Evolutionary conservation across 2,113 vertebrate species (phyloP).

Genomic region (Sakesphorus luctuosus): DNA sequence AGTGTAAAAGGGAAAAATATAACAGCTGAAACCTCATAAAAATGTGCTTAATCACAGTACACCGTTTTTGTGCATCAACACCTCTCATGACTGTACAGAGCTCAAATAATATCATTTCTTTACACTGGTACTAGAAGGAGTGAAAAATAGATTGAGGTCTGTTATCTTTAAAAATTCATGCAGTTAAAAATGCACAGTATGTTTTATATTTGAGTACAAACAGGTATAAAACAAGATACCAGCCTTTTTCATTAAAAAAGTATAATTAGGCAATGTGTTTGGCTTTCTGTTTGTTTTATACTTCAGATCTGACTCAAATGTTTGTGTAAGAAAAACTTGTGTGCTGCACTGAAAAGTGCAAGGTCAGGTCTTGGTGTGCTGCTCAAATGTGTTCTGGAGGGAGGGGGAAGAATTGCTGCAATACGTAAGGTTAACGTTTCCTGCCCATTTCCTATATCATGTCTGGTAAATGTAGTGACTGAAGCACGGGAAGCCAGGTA

Average conservation of each 20-base stretch:
- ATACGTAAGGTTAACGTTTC: not conserved
- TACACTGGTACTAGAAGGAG: not conserved
- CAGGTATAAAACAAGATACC: not conserved
- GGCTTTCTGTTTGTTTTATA: not conserved
- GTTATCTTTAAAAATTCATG: not conserved
- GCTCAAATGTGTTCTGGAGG: not conserved
- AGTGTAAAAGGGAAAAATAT: not conserved
- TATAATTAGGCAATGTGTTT: not conserved
- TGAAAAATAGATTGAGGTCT: not conserved
- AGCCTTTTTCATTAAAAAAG: not conserved
- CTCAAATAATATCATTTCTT: not conserved
- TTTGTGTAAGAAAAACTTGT: slow-evolving; percentile 2
- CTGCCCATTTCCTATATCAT: not conserved
- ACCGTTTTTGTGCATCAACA: not conserved
- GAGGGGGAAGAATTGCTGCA: not conserved
- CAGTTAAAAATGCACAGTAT: not conserved
- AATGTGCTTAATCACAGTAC: not conserved
- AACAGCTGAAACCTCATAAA: not conserved
- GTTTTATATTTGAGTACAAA: not conserved
- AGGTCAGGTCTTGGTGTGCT: not conserved
- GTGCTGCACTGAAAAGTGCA: not conserved
- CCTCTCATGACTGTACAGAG: not conserved
- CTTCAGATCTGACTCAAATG: not conserved
- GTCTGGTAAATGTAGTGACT: not conserved
- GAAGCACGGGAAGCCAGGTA: not conserved